These are phyloP conservation scores for Scaptomyza hsui DNA, from an alignment of 1,140 invertebrate genomes.

Conservation along the genomic window DNA sequence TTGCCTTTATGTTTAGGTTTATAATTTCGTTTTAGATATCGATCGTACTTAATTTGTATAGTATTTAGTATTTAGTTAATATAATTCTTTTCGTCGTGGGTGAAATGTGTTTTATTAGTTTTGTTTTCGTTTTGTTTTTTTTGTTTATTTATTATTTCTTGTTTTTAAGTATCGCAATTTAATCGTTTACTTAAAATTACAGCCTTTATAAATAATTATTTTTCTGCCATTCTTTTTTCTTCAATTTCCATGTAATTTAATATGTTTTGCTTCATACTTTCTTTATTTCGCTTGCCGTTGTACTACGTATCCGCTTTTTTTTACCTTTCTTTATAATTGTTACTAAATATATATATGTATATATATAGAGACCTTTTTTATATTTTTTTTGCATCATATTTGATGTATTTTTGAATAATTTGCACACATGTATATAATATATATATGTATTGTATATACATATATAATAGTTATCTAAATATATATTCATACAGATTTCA, in stretches of 20 bases:
- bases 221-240: slow-evolving; percentile 32
- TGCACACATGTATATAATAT: slow-evolving; percentile 74
- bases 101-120: slow-evolving; percentile 71
- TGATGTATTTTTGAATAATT: slow-evolving; percentile 77
- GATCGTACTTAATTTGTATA: slow-evolving; percentile 76
- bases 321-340: slow-evolving; percentile 68
- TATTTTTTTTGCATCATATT: slow-evolving; percentile 48
- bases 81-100: slow-evolving; percentile 69
- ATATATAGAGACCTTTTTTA: slow-evolving; percentile 59
- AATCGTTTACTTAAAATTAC: slow-evolving; percentile 83
- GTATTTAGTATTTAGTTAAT: slow-evolving; percentile 72
- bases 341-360: slow-evolving; percentile 77
- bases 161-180: slow-evolving; percentile 55
- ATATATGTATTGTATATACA: slow-evolving; percentile 56
- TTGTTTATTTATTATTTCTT: slow-evolving; percentile 40
- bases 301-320: slow-evolving; percentile 73
- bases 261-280: slow-evolving; percentile 78
- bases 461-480: slow-evolving; percentile 80
- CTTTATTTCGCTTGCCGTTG: slow-evolving; percentile 77
- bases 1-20: slow-evolving; percentile 54
- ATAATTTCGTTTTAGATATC: slow-evolving; percentile 80
- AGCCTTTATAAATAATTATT: slow-evolving; percentile 84
- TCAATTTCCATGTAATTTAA: slow-evolving; percentile 29
- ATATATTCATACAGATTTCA: slow-evolving; percentile 77
- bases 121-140: slow-evolving; percentile 31